Evolutionary conservation across 2,113 vertebrate species (phyloP), one percentile per base, ranked within the genome.

Genomic region (Dicerorhinus sumatrensis): DNA sequence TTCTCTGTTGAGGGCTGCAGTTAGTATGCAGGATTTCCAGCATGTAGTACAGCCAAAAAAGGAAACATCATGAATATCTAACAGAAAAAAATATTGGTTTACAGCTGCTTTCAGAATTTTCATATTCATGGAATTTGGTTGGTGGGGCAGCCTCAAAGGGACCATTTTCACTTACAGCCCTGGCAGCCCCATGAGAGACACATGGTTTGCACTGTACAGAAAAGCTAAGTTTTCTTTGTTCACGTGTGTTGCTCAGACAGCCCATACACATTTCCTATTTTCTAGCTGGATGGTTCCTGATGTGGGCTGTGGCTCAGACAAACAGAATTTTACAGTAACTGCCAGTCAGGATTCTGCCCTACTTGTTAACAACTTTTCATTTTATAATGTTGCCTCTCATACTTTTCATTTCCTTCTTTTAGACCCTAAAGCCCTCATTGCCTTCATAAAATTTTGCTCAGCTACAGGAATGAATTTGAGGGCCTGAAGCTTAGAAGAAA

Each of bases 71-170:
- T 48, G 84, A 84, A 90, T 79, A 92, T 83, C 91, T 70, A 83
- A 92, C 51, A 63, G 82, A 51, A 72, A 72, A 29, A 69, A 77
- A 69, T 56, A 75, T 13, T 42, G 83, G 39, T 84, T 96, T 97
- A 75, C 96, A 83, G 94, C 89, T 96, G 42, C 91, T 95, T 89
- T 79, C 31, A 58, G 86, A 95, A 81, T 92, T 96, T 96, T 72
- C 65, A 33, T 76, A 58, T 60, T 69, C 58, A 48, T 6, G 36
- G 79, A 97, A 79, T 96, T 54, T 95, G 91, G 72, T 86, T 82
- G 91, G 79, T 75, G 86, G 81, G 42, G 21, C 9, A 18, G 75
- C 75, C 96, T 94, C 77, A 5, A 54, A 77, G 56, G 62, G 42
- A 39, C 67, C 9, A 0, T 94, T 91, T 92, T 54, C 82, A 79